Conservation (phyloP, 2,797 vertebrate species). For the Onychomys leucogaster region DNA sequence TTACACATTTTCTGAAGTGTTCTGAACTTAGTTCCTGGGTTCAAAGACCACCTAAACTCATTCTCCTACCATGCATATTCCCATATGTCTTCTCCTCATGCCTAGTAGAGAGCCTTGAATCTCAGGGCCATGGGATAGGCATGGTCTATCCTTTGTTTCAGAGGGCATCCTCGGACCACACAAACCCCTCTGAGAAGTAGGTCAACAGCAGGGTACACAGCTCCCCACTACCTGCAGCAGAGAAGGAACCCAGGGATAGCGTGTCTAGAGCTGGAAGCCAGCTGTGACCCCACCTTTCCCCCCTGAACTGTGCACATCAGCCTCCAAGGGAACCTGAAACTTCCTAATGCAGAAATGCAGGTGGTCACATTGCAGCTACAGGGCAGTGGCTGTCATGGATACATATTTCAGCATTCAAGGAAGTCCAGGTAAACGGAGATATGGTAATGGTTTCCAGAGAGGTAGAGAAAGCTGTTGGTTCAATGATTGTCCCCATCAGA, state of each 20-base stretch:
- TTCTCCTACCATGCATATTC: rapidly evolving
- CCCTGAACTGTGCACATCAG: constrained; percentile 5
- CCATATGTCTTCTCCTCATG: neutral
- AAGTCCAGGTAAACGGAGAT: constrained; percentile 39
- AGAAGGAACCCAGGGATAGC: neutral
- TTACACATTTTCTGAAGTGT: neutral
- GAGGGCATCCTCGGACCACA: neutral
- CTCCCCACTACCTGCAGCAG: neutral
- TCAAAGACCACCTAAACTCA: neutral
- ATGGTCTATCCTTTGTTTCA: neutral
- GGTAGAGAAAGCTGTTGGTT: neutral
- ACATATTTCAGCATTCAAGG: neutral
- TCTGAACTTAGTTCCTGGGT: neutral
- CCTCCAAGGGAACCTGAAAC: constrained; percentile 40
- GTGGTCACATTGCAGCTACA: neutral
- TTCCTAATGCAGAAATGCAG: constrained; percentile 30
- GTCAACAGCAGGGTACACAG: neutral
- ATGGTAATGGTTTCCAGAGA: constrained; percentile 58
- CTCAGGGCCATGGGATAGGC: rapidly evolving
- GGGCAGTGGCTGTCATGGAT: neutral
- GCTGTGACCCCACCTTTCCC: neutral
- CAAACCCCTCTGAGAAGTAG: neutral
- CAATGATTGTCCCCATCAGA: constrained; percentile 32
- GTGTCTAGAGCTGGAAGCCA: constrained; percentile 10
- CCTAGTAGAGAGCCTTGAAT: neutral